Conservation (phyloP, 1,140 invertebrate genomes). For the Macrosteles quadrilineatus region DNA sequence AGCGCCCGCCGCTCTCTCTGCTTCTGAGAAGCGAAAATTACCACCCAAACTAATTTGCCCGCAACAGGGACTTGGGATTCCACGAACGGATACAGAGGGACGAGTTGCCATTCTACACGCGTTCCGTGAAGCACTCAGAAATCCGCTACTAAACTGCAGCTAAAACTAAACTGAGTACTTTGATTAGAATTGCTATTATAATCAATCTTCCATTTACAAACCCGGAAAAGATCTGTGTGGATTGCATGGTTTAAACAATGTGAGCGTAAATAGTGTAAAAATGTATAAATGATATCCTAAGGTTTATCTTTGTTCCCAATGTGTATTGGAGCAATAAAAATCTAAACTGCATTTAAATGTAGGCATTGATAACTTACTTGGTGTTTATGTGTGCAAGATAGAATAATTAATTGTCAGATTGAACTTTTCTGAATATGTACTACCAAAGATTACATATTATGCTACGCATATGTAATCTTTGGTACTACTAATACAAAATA, state of each 20-base stretch:
- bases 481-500: too few species aligned
- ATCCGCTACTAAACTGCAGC: background rate
- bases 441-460: too few species aligned
- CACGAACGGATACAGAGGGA: background rate
- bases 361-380: background rate
- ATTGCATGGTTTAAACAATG: too few species aligned
- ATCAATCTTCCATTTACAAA: too few species aligned
- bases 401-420: background rate
- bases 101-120: background rate
- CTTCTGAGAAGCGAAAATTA: slow-evolving; percentile 6
- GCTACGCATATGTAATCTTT: too few species aligned
- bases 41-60: slow-evolving; percentile 11
- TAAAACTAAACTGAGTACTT: too few species aligned
- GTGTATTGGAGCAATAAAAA: too few species aligned
- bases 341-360: background rate
- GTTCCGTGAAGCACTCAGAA: background rate
- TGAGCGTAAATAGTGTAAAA: too few species aligned
- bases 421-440: background rate
- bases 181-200: too few species aligned
- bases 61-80: background rate
- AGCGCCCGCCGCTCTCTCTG: background rate
- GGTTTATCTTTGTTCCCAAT: too few species aligned
- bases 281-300: too few species aligned
- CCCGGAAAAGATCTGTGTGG: too few species aligned
- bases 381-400: background rate